Evolutionary conservation across 1,140 invertebrate genomes (phyloP).

Genomic region (Saccostrea cuccullata): DNA sequence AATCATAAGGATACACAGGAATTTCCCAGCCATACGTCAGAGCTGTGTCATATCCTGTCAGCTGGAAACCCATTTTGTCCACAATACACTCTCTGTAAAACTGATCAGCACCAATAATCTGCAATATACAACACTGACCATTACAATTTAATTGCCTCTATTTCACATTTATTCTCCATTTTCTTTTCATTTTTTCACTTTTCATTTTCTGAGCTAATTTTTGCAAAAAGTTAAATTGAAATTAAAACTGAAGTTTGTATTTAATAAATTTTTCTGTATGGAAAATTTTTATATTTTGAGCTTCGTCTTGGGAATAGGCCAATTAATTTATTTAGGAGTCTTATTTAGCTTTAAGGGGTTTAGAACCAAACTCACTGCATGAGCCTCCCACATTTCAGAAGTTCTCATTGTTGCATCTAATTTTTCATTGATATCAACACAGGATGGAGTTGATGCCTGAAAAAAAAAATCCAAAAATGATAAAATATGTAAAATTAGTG

Average conservation of each 20-base stretch:
- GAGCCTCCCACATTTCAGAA: slow-evolving; percentile 65
- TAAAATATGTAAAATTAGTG: too few species aligned
- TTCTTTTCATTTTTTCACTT: too few species aligned
- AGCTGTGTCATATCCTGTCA: slow-evolving; percentile 66
- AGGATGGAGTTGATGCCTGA: slow-evolving; percentile 62
- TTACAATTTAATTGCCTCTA: background rate
- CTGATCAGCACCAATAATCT: slow-evolving; percentile 75
- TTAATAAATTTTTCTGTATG: too few species aligned
- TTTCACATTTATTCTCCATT: too few species aligned
- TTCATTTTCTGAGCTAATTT: too few species aligned
- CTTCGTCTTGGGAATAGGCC: background rate
- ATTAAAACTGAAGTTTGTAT: too few species aligned
- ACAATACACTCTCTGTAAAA: slow-evolving; percentile 72
- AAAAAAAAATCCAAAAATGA: slow-evolving; percentile 50
- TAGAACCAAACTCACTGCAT: slow-evolving; percentile 60
- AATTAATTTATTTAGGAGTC: too few species aligned
- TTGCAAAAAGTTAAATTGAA: too few species aligned
- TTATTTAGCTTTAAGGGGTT: background rate
- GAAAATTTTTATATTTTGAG: too few species aligned
- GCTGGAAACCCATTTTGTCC: slow-evolving; percentile 75
- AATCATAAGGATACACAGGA: slow-evolving; percentile 73
- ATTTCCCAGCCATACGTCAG: slow-evolving; percentile 71
- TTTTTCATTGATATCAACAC: slow-evolving; percentile 66
- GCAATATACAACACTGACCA: slow-evolving; percentile 49
- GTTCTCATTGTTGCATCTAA: slow-evolving; percentile 60